Percentiles rank a stretch among this genome's conserved stretches.
phyloP scores from a whole-genome alignment of 2,888 invertebrate genomes.

The Lycia hirtaria region DNA sequence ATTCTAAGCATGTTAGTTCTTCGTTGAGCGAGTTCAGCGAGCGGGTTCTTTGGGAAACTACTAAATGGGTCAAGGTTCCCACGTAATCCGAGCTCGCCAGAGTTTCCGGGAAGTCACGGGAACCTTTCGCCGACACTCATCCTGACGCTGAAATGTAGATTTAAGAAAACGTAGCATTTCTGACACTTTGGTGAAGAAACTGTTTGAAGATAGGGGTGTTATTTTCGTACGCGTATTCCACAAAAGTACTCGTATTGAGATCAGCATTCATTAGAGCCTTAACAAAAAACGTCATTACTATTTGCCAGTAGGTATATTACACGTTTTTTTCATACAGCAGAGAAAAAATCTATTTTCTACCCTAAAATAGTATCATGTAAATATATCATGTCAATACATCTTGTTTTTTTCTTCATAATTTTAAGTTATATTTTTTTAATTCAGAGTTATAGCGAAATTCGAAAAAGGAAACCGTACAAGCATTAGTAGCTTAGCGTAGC shows the following conservation, averaged over 20 bases:
- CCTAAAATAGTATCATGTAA: too few species aligned
- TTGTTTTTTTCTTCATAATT: too few species aligned
- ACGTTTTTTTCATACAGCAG: too few species aligned
- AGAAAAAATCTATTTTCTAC: too few species aligned
- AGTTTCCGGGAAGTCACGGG: constrained; percentile 14
- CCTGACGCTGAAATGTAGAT: constrained; percentile 10
- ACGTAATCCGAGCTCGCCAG: constrained; percentile 14
- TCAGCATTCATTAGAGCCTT: not conserved
- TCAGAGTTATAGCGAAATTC: too few species aligned
- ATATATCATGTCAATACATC: too few species aligned
- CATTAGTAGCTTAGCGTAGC: too few species aligned
- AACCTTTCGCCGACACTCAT: not conserved
- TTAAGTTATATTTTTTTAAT: too few species aligned
- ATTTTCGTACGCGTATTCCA: not conserved
- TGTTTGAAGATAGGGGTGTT: not conserved
- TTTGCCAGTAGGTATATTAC: too few species aligned
- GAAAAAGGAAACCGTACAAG: too few species aligned
- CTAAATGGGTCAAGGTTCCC: constrained; percentile 17
- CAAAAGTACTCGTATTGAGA: not conserved
- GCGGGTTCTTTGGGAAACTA: not conserved
- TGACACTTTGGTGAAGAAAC: not conserved
- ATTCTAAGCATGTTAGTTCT: constrained; percentile 3
- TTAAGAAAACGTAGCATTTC: not conserved
- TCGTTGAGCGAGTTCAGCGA: not conserved
- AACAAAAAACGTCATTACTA: not conserved